Conservation (phyloP, 2,888 invertebrate genomes). For the Embidobia sp. region DNA sequence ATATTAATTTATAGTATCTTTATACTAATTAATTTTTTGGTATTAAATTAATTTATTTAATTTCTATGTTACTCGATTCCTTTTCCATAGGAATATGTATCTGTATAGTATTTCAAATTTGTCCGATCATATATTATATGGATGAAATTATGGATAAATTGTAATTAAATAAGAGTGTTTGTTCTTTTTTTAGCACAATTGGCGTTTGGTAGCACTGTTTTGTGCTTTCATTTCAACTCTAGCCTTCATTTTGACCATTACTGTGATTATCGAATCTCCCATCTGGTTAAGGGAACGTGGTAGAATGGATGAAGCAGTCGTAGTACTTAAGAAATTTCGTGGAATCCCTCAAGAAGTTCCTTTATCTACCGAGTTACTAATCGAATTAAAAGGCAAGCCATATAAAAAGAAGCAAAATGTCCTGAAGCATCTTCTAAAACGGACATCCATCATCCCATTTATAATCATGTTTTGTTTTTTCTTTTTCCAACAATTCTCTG, state of each 20-base stretch:
- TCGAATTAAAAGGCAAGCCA: constrained; percentile 69
- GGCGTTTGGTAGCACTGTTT: constrained; percentile 81
- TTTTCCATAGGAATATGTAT: no score
- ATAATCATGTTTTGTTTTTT: constrained; percentile 82
- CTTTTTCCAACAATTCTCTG: constrained; percentile 84
- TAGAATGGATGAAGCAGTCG: constrained; percentile 81
- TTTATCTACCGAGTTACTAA: constrained; percentile 66
- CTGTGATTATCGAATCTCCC: constrained; percentile 83
- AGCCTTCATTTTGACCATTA: constrained; percentile 78
- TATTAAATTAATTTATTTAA: no score
- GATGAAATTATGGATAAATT: no score
- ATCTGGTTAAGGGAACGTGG: constrained; percentile 83
- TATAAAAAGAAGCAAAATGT: constrained; percentile 70
- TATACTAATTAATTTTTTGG: no score
- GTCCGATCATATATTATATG: no score
- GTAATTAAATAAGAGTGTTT: neutral
- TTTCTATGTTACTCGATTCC: no score
- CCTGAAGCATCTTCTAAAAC: constrained; percentile 75
- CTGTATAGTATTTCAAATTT: no score
- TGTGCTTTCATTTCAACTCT: constrained; percentile 81
- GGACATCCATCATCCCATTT: constrained; percentile 82
- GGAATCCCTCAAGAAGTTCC: constrained; percentile 73
- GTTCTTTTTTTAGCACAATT: constrained; percentile 78
- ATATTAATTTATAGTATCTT: no score
- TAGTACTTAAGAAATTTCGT: constrained; percentile 80